A percentile compares a stretch with the other conserved stretches of the same genome.
These are phyloP conservation scores for Dilophus febrilis DNA, from an alignment of 2,888 invertebrate genomes.

Conservation along the genomic window DNA sequence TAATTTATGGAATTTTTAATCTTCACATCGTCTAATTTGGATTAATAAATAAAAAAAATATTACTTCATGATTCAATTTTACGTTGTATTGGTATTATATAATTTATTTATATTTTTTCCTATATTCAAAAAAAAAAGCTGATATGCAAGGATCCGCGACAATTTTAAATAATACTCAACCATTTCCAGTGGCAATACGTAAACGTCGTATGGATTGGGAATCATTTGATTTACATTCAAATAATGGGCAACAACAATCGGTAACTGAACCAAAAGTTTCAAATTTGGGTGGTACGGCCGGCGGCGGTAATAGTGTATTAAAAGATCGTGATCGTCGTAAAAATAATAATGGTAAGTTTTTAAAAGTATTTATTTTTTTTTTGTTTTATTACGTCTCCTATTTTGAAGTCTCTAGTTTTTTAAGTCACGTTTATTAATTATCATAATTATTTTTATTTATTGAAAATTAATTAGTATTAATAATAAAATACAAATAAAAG, in stretches of 20 bases:
- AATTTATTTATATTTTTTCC: too few species aligned
- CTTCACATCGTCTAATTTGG: background rate
- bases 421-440: too few species aligned
- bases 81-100: too few species aligned
- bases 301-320: background rate
- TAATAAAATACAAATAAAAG: too few species aligned
- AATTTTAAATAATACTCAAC: slow-evolving; percentile 1
- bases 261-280: slow-evolving; percentile 10
- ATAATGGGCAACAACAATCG: too few species aligned
- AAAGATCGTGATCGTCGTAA: slow-evolving; percentile 6
- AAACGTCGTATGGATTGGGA: slow-evolving; percentile 33
- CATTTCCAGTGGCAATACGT: background rate
- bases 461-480: too few species aligned
- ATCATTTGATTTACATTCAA: slow-evolving; percentile 24
- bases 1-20: background rate
- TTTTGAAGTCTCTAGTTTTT: too few species aligned
- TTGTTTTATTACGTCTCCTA: too few species aligned
- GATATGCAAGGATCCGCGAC: slow-evolving; percentile 4
- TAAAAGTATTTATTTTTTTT: too few species aligned
- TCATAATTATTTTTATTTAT: too few species aligned
- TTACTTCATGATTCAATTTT: too few species aligned
- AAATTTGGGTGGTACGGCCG: slow-evolving; percentile 7
- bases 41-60: background rate
- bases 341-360: slow-evolving; percentile 1
- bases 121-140: too few species aligned